These are phyloP conservation scores for Idaea biselata DNA, from an alignment of 2,888 invertebrate species.

Conservation along the genomic window DNA sequence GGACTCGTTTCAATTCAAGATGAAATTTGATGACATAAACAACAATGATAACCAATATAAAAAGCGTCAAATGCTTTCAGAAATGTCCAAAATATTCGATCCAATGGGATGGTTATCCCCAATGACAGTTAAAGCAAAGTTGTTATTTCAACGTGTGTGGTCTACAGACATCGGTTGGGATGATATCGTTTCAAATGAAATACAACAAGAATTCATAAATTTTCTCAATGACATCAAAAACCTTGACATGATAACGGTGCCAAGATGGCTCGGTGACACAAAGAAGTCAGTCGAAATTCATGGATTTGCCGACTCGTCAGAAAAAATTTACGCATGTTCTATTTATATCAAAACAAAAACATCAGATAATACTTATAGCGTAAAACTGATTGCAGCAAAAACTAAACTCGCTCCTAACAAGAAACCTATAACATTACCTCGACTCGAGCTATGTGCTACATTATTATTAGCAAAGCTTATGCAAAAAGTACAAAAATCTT, in stretches of 20 bases:
- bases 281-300: neutral
- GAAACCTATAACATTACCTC: conserved; percentile 9
- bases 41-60: conserved; percentile 18
- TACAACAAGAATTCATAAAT: conserved; percentile 6
- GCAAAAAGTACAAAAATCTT: conserved; percentile 6
- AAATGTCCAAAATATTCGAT: conserved; percentile 28
- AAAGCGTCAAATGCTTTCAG: conserved; percentile 20
- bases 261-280: conserved; percentile 5
- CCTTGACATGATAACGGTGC: neutral
- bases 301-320: conserved; percentile 8
- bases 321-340: conserved; percentile 5
- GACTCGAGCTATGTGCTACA: conserved; percentile 10
- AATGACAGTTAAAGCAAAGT: conserved; percentile 24
- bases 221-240: conserved; percentile 4
- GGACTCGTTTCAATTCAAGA: conserved; percentile 19
- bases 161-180: conserved; percentile 9
- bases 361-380: neutral
- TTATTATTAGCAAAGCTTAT: conserved; percentile 8
- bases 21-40: conserved; percentile 12
- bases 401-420: conserved; percentile 12
- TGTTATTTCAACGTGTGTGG: conserved; percentile 17
- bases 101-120: conserved; percentile 31
- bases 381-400: conserved; percentile 10
- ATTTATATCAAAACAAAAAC: conserved; percentile 2
- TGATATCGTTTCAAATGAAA: conserved; percentile 8